phyloP scores from a whole-genome alignment of 2,797 vertebrate species.

The Fistularia tabacaria region DNA sequence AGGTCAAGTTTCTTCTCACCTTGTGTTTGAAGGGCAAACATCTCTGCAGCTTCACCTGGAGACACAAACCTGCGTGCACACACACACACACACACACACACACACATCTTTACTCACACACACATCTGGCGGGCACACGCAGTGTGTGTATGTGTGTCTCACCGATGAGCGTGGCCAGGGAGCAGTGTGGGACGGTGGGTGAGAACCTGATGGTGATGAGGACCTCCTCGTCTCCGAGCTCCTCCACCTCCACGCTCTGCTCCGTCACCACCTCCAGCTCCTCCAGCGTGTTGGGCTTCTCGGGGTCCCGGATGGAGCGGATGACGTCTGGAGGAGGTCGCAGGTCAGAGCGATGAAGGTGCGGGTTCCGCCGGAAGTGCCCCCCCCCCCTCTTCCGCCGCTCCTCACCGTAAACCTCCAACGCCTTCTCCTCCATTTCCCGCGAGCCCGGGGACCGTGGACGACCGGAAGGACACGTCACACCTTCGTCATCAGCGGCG shows the following conservation, averaged over 20 bases:
- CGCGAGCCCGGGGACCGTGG: too few species aligned
- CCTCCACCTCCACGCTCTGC: conserved; percentile 86
- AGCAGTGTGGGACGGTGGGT: conserved; percentile 96
- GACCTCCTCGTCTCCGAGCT: conserved; percentile 84
- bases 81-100: background rate
- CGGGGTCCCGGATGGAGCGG: conserved; percentile 91
- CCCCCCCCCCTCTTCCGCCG: too few species aligned
- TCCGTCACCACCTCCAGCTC: conserved; percentile 95
- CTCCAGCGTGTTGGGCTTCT: conserved; percentile 94
- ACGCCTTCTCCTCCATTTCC: too few species aligned
- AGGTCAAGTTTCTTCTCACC: conserved; percentile 72
- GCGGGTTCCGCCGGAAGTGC: too few species aligned
- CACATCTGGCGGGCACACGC: background rate
- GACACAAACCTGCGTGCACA: conserved; percentile 88
- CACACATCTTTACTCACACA: background rate
- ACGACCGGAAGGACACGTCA: too few species aligned
- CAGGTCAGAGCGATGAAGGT: too few species aligned
- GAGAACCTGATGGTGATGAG: conserved; percentile 92
- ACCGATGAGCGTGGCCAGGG: conserved; percentile 96
- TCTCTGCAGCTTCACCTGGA: conserved; percentile 93
- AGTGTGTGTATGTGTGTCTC: conserved; percentile 4
- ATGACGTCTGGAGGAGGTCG: conserved; percentile 81
- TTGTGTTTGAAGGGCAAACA: conserved; percentile 97
- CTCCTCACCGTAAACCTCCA: too few species aligned
- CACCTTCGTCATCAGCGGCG: too few species aligned